Base-by-base conservation (phyloP, 2,888 invertebrate genomes). In the Chaetoderma sp. region DNA sequence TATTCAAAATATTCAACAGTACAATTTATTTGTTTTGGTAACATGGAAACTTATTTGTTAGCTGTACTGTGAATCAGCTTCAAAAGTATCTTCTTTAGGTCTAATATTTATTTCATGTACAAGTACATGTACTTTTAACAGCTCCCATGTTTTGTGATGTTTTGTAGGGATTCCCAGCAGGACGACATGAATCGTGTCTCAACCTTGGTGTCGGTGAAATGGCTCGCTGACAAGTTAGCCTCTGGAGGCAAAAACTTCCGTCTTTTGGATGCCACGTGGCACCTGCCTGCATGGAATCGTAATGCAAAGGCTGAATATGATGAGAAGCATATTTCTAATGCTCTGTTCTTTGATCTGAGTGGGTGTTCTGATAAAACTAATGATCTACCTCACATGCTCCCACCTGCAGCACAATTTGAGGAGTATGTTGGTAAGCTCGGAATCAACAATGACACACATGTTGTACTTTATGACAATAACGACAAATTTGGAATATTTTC, bases 301-400 rank as follows among this genome's bases (percentile, higher is more conserved):
- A 75, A 78, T 63, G 76, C 76, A 0, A 54, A 60, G 33, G 65
- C 63, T 21, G 83, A 83, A 60, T 85, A 74, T 63, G 36, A 58
- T 25, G 60, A 76, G 28, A 70, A 73, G 16, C 86, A 84, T 59
- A 83, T 86, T 33, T 80, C 84, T 1, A 79, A 77, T 1, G 80
- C 86, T 1, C 61, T 71, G 42, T 85, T 81, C 67, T 85, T 85
- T 64, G 82, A 84, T 64, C 76, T 84, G 54, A 79, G 80, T 25
- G 79, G 71, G 18, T 85, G 84, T 63, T 66, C 73, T 39, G 79
- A 82, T 50, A 72, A 73, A 32, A 68, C 68, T 0, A 72, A 78
- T 1, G 54, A 71, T 1, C 77, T 75, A 49, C 69, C 73, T 13
- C 82, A 83, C 60, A 83, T 80, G 81, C 60, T 84, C 18, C 83